Evolutionary conservation across 1,140 invertebrate genomes (phyloP).

Genomic region (Drosophila sproati): DNA sequence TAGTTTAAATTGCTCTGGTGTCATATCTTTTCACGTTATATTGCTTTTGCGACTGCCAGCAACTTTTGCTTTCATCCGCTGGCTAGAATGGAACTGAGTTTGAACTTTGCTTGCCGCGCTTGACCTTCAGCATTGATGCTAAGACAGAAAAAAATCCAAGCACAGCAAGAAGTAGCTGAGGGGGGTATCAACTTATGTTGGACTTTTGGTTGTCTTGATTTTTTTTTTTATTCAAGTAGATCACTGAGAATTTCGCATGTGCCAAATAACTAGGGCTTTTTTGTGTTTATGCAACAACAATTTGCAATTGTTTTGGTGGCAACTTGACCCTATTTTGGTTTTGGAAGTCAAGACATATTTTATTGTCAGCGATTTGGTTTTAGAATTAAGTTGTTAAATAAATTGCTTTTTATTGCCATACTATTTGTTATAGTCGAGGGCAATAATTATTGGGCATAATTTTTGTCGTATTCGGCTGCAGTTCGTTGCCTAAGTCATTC

Average conservation of each 20-base stretch:
- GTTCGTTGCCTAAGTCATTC: slow-evolving; percentile 59
- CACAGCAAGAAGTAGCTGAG: neutral
- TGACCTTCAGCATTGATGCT: slow-evolving; percentile 62
- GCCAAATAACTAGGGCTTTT: slow-evolving; percentile 71
- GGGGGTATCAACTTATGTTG: neutral
- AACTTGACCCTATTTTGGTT: slow-evolving; percentile 69
- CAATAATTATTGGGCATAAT: slow-evolving; percentile 53
- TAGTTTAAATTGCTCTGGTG: slow-evolving; percentile 44
- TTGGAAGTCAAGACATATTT: slow-evolving; percentile 53
- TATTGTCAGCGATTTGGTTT: slow-evolving; percentile 57
- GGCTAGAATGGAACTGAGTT: slow-evolving; percentile 51
- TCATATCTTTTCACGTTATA: slow-evolving; percentile 51
- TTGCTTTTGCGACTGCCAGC: slow-evolving; percentile 2
- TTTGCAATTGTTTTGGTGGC: slow-evolving; percentile 46
- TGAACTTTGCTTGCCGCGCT: slow-evolving; percentile 60
- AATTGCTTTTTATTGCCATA: slow-evolving; percentile 53
- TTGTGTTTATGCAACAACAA: slow-evolving; percentile 47
- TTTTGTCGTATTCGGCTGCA: neutral
- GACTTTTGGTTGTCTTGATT: slow-evolving; percentile 24
- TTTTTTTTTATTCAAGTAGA: slow-evolving; percentile 63
- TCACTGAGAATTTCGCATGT: slow-evolving; percentile 80
- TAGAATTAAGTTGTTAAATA: slow-evolving; percentile 73
- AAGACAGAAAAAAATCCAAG: slow-evolving; percentile 20
- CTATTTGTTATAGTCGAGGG: slow-evolving; percentile 53
- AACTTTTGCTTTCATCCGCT: slow-evolving; percentile 68